These are phyloP conservation scores for Dasyornis broadbenti DNA, from an alignment of 2,113 vertebrate genomes.

Conservation along the genomic window DNA sequence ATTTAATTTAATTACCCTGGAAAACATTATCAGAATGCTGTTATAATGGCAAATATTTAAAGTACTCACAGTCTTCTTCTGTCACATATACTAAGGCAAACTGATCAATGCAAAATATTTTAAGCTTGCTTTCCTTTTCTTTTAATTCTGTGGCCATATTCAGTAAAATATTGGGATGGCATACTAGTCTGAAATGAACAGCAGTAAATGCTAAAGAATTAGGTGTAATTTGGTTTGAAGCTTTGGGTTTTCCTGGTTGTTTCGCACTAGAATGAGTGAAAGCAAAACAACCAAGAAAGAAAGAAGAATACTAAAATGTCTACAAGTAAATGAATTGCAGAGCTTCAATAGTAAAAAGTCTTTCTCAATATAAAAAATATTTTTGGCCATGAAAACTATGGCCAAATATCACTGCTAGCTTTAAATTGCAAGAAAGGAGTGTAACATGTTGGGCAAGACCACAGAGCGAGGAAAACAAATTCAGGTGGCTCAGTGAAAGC, in stretches of 20 bases:
- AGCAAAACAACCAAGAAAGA: neutral
- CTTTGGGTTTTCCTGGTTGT: neutral
- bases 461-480: neutral
- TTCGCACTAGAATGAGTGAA: neutral
- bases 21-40: neutral
- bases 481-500: neutral
- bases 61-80: neutral
- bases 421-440: neutral
- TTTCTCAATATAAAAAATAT: neutral
- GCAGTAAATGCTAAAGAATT: neutral
- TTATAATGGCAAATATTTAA: neutral
- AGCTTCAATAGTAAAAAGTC: neutral
- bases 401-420: neutral
- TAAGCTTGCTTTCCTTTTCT: neutral
- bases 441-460: neutral
- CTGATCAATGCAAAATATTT: neutral
- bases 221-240: neutral
- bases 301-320: neutral
- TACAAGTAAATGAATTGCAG: neutral
- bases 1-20: neutral
- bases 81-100: neutral
- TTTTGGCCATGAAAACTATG: neutral
- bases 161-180: neutral
- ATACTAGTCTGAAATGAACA: neutral
- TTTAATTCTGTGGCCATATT: neutral